These are phyloP conservation scores for Idaea aversata DNA, from an alignment of 2,888 invertebrate genomes.

Conservation along the genomic window DNA sequence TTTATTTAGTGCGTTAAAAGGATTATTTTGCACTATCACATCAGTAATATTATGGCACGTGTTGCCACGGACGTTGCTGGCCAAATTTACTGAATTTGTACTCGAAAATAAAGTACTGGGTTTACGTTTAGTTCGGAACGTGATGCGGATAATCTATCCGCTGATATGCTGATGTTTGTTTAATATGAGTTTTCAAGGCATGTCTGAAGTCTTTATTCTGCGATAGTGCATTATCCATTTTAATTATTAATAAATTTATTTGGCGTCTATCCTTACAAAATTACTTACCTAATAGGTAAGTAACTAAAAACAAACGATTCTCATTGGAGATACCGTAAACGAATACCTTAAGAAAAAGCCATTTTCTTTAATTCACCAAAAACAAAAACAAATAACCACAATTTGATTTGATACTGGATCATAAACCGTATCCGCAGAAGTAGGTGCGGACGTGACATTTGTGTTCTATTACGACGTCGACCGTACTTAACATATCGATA, in stretches of 20 bases:
- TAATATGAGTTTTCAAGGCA: too few species aligned
- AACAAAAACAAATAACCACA: too few species aligned
- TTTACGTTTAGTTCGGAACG: constrained; percentile 6
- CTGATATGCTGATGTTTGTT: too few species aligned
- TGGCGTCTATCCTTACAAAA: too few species aligned
- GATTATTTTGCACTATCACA: constrained; percentile 48
- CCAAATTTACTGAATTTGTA: constrained; percentile 12
- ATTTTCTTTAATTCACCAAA: too few species aligned
- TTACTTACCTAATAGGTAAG: too few species aligned
- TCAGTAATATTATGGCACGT: constrained; percentile 45
- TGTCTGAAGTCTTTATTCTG: too few species aligned
- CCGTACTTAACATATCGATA: constrained; percentile 37
- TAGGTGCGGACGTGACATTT: constrained; percentile 25
- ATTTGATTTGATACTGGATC: constrained; percentile 16
- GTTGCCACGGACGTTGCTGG: constrained; percentile 30
- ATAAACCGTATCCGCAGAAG: constrained; percentile 19
- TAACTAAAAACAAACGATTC: too few species aligned
- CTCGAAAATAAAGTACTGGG: constrained; percentile 17
- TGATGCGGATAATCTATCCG: constrained; percentile 2
- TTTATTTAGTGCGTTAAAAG: constrained; percentile 45
- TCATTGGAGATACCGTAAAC: too few species aligned
- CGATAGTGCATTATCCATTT: too few species aligned
- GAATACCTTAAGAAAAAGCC: too few species aligned
- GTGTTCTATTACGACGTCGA: constrained; percentile 25
- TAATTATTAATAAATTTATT: too few species aligned